Base-by-base conservation (phyloP, 2,113 vertebrate species). In the Percopsis transmontana region DNA sequence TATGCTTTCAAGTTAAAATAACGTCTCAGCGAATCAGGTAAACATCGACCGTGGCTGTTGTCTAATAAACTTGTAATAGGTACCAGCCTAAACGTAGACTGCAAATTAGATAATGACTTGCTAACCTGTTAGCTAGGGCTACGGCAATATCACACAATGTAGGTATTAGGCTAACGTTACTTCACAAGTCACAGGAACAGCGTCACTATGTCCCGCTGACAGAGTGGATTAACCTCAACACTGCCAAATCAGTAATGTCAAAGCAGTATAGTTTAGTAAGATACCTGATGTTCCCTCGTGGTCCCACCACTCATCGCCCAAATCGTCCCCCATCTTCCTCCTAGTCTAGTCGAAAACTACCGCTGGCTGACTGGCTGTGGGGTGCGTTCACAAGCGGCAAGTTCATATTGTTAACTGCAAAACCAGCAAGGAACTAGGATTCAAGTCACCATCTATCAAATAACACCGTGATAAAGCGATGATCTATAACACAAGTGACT, bases 271-370 rank as follows among this genome's bases (percentile, higher is more conserved):
- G 21, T 38, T 13, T 1, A 57, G 2, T 0, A 0, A 53, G 10
- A 41, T 80, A 83, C 70, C 77, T 71, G 71, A 68, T 8, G 81
- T 82, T 9, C 21, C 70, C 16, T 78, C 80, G 11, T 86, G 65
- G 7, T 44, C 2, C 89, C 88, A 91, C 88, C 88, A 91, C 60
- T 90, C 88, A 19, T 91, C 88, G 4, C 87, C 89, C 53, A 91
- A 58, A 23, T 91, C 89, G 68, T 91, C 89, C 23, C 89, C 89
- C 89, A 91, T 91, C 14, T 86, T 85, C 42, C 23, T 53, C 16
- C 5, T 14, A 20, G 11, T 63, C 59, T 53, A 69, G 80, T 84
- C 69, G 62, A 57, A 84, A 85, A 71, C 61, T 72, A 38, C 83
- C 79, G 72, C 42, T 52, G 10, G 19, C 12, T 16, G 42, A 10